Evolutionary conservation across 2,888 invertebrate species (phyloP).

Genomic region (Blastobasis adustella): DNA sequence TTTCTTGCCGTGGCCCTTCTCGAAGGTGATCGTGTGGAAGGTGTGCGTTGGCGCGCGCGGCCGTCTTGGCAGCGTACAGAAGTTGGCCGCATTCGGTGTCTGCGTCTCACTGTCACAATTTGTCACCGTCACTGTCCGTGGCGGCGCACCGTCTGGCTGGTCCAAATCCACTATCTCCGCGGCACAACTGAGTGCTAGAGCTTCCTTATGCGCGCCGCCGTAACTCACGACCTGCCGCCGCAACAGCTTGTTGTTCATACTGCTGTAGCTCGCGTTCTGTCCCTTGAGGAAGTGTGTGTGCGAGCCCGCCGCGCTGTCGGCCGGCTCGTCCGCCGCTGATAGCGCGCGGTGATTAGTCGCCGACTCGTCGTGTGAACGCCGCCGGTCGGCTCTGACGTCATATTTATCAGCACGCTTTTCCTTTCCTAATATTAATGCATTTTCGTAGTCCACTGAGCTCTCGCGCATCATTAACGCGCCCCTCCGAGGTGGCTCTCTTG

Average conservation of each 20-base stretch:
- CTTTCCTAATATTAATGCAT: conserved; percentile 71
- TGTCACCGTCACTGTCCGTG: conserved; percentile 44
- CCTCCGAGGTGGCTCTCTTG: conserved; percentile 37
- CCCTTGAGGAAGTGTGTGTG: conserved; percentile 78
- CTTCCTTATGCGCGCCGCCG: conserved; percentile 63
- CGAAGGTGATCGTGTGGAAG: conserved; percentile 82
- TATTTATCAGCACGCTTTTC: conserved; percentile 61
- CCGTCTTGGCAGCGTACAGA: conserved; percentile 83
- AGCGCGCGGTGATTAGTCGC: conserved; percentile 65
- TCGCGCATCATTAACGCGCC: conserved; percentile 69
- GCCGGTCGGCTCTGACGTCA: conserved; percentile 82
- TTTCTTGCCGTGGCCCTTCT: conserved; percentile 88
- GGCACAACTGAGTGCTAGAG: conserved; percentile 56
- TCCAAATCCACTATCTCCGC: conserved; percentile 56
- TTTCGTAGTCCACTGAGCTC: conserved; percentile 83
- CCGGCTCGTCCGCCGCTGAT: conserved; percentile 61
- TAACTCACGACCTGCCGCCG: conserved; percentile 74
- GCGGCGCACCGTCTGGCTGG: conserved; percentile 45
- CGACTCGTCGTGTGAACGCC: conserved; percentile 69
- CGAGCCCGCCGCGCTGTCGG: conserved; percentile 47
- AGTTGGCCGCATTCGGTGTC: conserved; percentile 73
- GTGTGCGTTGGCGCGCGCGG: conserved; percentile 81
- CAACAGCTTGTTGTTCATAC: conserved; percentile 76
- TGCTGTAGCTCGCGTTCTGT: conserved; percentile 75
- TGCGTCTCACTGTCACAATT: conserved; percentile 55